A percentile compares a stretch with the other conserved stretches of the same genome.
Conservation (phyloP, 1,140 invertebrate species). For the Aphaenogaster ashmeadi region DNA sequence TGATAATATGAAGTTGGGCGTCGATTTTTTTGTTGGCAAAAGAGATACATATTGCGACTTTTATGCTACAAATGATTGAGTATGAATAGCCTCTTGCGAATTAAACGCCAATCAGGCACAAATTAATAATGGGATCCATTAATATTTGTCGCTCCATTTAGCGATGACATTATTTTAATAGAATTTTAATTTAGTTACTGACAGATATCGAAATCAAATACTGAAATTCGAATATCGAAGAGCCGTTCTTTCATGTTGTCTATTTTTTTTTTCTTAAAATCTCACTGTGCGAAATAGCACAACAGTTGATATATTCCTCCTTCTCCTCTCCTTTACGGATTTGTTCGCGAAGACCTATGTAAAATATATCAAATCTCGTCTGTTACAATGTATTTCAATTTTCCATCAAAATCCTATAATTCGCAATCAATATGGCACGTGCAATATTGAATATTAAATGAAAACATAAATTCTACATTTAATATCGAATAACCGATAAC, state of each 20-base stretch:
- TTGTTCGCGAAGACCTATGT: background rate
- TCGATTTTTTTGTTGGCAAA: background rate
- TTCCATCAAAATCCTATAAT: conserved; percentile 24
- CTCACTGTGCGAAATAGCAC: background rate
- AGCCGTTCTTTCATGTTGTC: background rate
- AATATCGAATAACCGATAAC: conserved; percentile 56
- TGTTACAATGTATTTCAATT: conserved; percentile 41
- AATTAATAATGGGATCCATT: background rate
- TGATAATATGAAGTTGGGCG: background rate
- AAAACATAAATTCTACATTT: conserved; percentile 56
- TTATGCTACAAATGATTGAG: background rate
- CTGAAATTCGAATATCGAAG: background rate
- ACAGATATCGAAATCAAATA: background rate
- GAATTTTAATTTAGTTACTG: conserved; percentile 1
- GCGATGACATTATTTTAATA: background rate
- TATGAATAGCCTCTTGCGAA: background rate
- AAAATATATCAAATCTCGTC: conserved; percentile 31
- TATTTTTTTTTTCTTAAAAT: background rate
- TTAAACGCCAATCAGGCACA: background rate
- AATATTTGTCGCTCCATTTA: background rate
- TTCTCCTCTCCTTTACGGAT: background rate
- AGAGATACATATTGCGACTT: background rate
- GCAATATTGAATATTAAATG: conserved; percentile 55
- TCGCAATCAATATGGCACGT: conserved; percentile 49
- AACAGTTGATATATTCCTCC: background rate